Conservation (phyloP, 37 sponge, comb jelly and placozoan species). For the Oopsacas minuta region DNA sequence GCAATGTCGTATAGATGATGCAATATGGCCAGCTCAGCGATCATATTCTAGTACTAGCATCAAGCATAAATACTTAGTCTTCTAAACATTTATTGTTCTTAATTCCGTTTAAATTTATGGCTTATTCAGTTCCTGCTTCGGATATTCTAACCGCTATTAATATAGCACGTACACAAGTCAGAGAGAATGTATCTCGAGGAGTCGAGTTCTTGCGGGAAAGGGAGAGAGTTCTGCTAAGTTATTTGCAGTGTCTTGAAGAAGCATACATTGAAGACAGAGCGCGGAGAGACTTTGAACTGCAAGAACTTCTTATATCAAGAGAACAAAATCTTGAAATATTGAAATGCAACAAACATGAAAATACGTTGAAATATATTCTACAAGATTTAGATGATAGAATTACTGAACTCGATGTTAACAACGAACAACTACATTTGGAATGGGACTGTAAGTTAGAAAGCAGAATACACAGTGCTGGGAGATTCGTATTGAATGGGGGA, state of each 20-base stretch:
- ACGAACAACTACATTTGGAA: neutral
- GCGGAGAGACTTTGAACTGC: neutral
- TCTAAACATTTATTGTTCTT: neutral
- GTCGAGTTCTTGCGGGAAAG: neutral
- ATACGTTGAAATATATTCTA: neutral
- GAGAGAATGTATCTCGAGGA: neutral
- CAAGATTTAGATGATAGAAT: neutral
- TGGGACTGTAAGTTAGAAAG: neutral
- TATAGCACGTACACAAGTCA: neutral
- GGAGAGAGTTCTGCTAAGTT: neutral
- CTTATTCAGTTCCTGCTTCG: neutral
- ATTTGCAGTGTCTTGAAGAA: neutral
- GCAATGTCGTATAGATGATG: too few relatives aligned
- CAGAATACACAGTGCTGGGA: neutral
- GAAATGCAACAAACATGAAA: neutral
- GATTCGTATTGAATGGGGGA: neutral
- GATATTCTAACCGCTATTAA: neutral
- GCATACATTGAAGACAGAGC: neutral
- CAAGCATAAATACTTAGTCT: neutral
- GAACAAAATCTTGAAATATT: neutral
- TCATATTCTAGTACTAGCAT: too few relatives aligned
- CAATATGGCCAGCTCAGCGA: too few relatives aligned
- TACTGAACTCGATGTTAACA: neutral
- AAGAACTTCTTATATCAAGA: neutral
- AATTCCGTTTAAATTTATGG: too few relatives aligned